Conservation (phyloP, 2,113 vertebrate species). For the Lichenostomus cassidix region DNA sequence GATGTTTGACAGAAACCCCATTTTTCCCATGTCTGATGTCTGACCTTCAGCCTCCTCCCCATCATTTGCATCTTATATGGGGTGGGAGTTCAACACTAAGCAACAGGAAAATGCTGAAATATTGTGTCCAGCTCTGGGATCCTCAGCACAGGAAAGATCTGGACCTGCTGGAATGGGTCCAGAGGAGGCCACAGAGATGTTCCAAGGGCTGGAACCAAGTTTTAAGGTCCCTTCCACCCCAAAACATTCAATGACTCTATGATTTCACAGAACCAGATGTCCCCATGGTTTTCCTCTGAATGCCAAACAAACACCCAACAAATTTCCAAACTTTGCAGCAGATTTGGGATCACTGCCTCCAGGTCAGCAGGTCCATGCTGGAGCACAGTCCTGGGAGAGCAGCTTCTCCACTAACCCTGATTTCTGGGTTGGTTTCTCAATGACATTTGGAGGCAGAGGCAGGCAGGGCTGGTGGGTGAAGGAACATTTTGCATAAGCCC, state of each 20-base stretch:
- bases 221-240: background rate
- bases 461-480: slow-evolving; percentile 61
- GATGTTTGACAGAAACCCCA: background rate
- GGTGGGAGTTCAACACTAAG: background rate
- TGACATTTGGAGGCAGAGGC: slow-evolving; percentile 48
- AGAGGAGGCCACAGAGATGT: background rate
- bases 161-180: background rate
- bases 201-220: background rate
- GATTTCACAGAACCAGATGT: background rate
- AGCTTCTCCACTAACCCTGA: background rate
- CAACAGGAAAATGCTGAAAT: background rate
- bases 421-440: background rate
- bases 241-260: background rate
- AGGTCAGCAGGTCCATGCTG: background rate
- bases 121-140: background rate
- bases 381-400: background rate
- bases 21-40: background rate
- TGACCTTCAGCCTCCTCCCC: background rate
- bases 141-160: background rate
- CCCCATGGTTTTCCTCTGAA: background rate
- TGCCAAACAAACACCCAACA: fast-evolving
- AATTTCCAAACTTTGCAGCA: background rate
- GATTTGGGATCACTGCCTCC: background rate
- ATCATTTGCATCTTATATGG: background rate
- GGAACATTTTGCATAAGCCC: slow-evolving; percentile 67